Evolutionary conservation across 2,797 vertebrate species (phyloP).

Genomic region (Notolepis coatsorum): DNA sequence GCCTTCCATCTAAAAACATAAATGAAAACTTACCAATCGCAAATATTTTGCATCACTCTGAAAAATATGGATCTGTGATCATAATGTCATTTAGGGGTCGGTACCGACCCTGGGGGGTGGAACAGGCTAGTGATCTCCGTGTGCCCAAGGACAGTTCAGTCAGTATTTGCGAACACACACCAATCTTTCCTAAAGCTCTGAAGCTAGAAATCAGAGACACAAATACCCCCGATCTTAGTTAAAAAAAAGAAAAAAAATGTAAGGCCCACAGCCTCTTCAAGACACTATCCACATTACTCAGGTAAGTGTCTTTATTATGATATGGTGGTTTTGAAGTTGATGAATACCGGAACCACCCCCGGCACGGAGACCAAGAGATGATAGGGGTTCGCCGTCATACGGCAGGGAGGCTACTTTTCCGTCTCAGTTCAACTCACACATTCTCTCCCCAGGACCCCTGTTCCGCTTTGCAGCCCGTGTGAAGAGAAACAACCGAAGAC

Average conservation of each 20-base stretch:
- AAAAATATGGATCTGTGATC: too few species aligned
- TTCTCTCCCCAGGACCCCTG: slow-evolving; percentile 40
- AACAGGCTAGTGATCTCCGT: too few species aligned
- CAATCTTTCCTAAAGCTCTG: too few species aligned
- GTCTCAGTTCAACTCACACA: slow-evolving; percentile 42
- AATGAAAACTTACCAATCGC: too few species aligned
- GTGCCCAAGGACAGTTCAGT: too few species aligned
- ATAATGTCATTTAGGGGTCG: too few species aligned
- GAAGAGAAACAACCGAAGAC: slow-evolving; percentile 62
- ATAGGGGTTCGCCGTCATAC: slow-evolving; percentile 44
- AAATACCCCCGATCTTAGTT: too few species aligned
- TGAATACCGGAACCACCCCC: slow-evolving; percentile 26
- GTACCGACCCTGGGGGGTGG: too few species aligned
- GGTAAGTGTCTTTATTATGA: slow-evolving; percentile 27
- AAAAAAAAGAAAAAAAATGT: background rate
- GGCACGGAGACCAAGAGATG: slow-evolving; percentile 52
- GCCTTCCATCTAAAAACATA: too few species aligned
- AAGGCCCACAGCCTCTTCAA: slow-evolving; percentile 18
- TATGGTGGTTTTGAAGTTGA: slow-evolving; percentile 33
- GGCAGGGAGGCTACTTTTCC: slow-evolving; percentile 48
- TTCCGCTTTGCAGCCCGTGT: slow-evolving; percentile 60
- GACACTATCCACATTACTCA: slow-evolving; percentile 1
- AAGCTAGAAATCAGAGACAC: too few species aligned
- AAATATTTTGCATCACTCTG: too few species aligned
- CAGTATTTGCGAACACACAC: too few species aligned